Conservation (phyloP, 2,888 invertebrate genomes). For the Drosophila stalkeri region DNA sequence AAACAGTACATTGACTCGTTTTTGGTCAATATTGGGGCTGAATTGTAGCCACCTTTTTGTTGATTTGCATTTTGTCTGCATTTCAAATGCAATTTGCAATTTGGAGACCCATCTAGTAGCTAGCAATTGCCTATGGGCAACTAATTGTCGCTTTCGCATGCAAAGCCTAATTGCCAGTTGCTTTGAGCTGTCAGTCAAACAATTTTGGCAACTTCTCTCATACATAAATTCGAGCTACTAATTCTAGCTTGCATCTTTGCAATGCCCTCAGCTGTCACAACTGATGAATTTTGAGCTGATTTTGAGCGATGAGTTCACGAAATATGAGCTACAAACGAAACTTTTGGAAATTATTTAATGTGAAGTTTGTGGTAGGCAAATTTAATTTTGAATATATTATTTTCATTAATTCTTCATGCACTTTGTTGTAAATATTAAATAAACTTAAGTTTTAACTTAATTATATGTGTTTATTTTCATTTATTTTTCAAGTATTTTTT, state of each 20-base stretch:
- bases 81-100: conserved; percentile 42
- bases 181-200: conserved; percentile 25
- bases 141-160: conserved; percentile 57
- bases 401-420: too few species aligned
- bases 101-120: neutral
- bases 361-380: neutral
- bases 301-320: neutral
- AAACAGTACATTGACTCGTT: conserved; percentile 17
- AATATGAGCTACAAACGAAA: neutral
- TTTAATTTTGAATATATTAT: neutral
- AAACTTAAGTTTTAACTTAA: too few species aligned
- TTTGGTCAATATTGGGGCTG: conserved; percentile 30
- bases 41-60: conserved; percentile 26
- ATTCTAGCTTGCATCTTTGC: conserved; percentile 14
- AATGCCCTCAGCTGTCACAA: conserved; percentile 15
- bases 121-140: neutral
- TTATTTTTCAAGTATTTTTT: too few species aligned
- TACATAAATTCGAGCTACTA: conserved; percentile 39
- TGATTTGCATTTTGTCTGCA: conserved; percentile 34
- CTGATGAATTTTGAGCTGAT: conserved; percentile 8
- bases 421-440: too few species aligned
- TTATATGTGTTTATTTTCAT: too few species aligned
- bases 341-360: conserved; percentile 20
- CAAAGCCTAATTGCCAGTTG: conserved; percentile 64
- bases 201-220: conserved; percentile 29